Conservation (phyloP, 2,113 vertebrate genomes). For the Zosterops pallidus region DNA sequence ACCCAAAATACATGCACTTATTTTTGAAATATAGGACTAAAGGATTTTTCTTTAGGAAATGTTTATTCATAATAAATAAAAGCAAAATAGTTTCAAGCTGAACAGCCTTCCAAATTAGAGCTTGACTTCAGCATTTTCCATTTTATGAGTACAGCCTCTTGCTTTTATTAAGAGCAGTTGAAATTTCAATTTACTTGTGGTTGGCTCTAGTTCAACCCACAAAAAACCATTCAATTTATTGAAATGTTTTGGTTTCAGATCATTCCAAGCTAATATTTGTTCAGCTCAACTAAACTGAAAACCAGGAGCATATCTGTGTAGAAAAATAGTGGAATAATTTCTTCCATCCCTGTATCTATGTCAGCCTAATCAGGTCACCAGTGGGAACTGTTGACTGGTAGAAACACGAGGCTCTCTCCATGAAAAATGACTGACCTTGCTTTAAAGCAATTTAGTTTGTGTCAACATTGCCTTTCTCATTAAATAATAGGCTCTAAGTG, state of each 20-base stretch:
- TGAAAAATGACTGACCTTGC: conserved; percentile 59
- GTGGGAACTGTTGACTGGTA: conserved; percentile 34
- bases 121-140: neutral
- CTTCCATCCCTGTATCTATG: conserved; percentile 25
- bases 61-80: conserved; percentile 19
- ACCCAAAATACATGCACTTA: neutral
- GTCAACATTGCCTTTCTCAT: conserved; percentile 53
- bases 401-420: neutral
- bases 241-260: conserved; percentile 12
- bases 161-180: conserved; percentile 6
- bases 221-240: neutral
- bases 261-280: conserved; percentile 29
- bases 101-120: conserved; percentile 16
- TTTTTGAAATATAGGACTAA: neutral
- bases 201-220: neutral
- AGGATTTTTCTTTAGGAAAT: neutral
- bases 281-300: conserved; percentile 19
- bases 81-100: neutral
- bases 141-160: neutral
- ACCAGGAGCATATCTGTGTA: neutral
- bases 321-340: conserved; percentile 9
- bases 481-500: conserved; percentile 58
- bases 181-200: neutral
- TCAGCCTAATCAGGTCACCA: conserved; percentile 53
- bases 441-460: conserved; percentile 63